phyloP scores from a whole-genome alignment of 2,113 vertebrate species.

The Petrocephalus zakoni region DNA sequence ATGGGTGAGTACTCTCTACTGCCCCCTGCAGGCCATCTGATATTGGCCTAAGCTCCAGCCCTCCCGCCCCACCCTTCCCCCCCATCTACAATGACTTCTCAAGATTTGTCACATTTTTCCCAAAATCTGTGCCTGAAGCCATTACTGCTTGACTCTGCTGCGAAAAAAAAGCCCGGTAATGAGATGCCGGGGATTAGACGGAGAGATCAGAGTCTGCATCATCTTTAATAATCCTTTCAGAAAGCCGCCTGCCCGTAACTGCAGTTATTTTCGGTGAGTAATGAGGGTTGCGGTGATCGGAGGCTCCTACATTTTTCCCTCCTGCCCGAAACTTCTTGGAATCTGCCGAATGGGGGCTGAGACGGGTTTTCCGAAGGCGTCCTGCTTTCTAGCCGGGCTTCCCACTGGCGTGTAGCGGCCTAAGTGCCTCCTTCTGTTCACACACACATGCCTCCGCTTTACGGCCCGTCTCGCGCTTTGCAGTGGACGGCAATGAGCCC shows the following conservation, averaged over 20 bases:
- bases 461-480: not conserved
- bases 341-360: not conserved
- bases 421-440: slow-evolving; percentile 19
- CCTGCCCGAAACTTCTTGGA: not conserved
- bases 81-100: not conserved
- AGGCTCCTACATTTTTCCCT: not conserved
- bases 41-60: not conserved
- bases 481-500: not conserved
- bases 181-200: not conserved
- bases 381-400: no score
- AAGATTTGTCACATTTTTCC: not conserved
- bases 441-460: not conserved
- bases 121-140: not conserved
- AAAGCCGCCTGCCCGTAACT: not conserved
- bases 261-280: not conserved
- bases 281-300: not conserved
- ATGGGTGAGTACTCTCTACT: not conserved
- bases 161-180: not conserved
- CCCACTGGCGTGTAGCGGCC: not conserved
- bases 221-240: not conserved
- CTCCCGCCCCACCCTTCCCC: not conserved
- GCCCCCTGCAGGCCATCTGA: not conserved
- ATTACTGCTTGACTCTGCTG: not conserved
- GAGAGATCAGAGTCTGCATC: not conserved
- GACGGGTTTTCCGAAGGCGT: not conserved